Percentiles rank a stretch among this genome's conserved stretches.
These are phyloP conservation scores for Acanthosepion lycidas DNA, from an alignment of 2,888 invertebrate genomes.

Conservation along the genomic window DNA sequence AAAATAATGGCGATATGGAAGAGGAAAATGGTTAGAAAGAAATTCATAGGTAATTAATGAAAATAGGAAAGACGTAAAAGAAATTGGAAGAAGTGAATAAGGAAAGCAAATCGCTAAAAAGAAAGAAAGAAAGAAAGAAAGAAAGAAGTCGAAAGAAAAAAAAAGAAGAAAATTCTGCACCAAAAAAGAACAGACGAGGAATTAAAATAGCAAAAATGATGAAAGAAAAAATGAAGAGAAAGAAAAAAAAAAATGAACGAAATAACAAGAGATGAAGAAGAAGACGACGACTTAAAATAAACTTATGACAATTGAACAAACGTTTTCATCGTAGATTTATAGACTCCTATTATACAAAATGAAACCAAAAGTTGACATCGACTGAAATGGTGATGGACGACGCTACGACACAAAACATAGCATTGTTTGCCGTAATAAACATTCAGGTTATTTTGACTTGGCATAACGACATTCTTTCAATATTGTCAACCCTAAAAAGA, in stretches of 20 bases:
- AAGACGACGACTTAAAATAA: background rate
- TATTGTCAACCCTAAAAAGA: background rate
- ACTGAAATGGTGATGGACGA: background rate
- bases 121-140: too few relatives aligned
- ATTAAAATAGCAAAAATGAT: background rate
- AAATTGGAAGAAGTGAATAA: too few relatives aligned
- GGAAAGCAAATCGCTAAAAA: too few relatives aligned
- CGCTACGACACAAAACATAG: background rate
- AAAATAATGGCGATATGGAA: too few relatives aligned
- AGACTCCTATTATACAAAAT: background rate
- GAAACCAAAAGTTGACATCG: background rate
- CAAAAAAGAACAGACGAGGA: too few relatives aligned
- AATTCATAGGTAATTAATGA: too few relatives aligned
- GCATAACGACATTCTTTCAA: background rate
- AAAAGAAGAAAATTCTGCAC: background rate
- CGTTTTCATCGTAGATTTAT: background rate
- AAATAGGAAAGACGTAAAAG: too few relatives aligned
- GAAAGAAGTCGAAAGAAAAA: background rate
- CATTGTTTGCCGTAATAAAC: background rate
- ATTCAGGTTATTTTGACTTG: background rate
- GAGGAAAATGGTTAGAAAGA: too few relatives aligned
- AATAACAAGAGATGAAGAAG: background rate
- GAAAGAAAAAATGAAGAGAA: background rate
- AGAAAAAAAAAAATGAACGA: background rate
- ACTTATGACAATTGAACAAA: background rate